Evolutionary conservation across 2,797 vertebrate genomes (phyloP), one percentile per base, ranked within the genome.

Genomic region (Pseudochaenichthys georgianus): DNA sequence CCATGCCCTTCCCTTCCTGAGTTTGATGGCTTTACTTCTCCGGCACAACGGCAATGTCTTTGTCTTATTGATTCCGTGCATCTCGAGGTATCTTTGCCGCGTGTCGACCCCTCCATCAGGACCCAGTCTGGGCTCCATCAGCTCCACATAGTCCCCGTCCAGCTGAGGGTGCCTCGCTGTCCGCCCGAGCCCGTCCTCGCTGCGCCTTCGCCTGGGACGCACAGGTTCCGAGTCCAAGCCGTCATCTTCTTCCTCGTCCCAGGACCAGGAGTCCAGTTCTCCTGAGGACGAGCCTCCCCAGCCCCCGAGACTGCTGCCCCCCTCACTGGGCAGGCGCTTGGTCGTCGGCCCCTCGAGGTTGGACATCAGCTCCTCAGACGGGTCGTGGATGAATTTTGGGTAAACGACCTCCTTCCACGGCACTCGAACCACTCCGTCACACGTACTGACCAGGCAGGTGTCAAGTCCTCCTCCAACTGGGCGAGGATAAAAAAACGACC

Each of bases 331-430:
- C 3, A 91, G 57, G n/a, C 86, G 84, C 17, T 64, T 77, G 23
- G 89, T 41, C 9, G 73, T 17, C 28, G 83, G 21, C 64, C 65
- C 79, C 0, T 87, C 90, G 5, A 71, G 78, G 64, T 75, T 81
- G 73, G 93, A 85, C 88, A 92, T 86, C 55, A 89, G 83, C 69
- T 90, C 89, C 19, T 90, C 95, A 13, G 94, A 90, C 0, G 92
- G 96, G 82, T 97, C 96, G 52, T 96, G 96, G 66, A 97, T 93
- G 82, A 98, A 96, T 75, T 96, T 95, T n/a, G 97, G 97, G 85
- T 96, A 98, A 65, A 98, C 95, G 12, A 98, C 94, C 76, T 97
- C 96, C 9, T 96, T 94, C 97, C 97, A 98, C 2, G 96, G 95
- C 47, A 97, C 85, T 52, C 96, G 93, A 45, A 95, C 89, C 69